Conservation (phyloP, 2,797 vertebrate genomes). For the Loriculus beryllinus region DNA sequence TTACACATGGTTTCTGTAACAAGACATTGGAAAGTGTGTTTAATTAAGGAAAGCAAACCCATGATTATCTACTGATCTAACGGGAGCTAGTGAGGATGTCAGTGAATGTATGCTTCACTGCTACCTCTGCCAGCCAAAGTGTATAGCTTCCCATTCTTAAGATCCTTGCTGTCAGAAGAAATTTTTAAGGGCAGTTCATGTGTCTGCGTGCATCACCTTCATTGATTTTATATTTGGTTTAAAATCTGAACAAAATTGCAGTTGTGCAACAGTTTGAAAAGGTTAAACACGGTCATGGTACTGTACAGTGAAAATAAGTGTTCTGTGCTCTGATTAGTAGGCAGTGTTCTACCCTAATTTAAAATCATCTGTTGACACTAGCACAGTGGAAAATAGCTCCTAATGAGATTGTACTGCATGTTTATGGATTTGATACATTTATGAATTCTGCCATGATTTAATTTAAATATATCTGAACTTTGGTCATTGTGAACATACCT, state of each 20-base stretch:
- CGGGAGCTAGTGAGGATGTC: background rate
- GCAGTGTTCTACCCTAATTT: background rate
- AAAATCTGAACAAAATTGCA: background rate
- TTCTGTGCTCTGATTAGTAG: background rate
- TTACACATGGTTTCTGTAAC: background rate
- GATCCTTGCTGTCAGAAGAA: background rate
- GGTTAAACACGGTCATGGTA: background rate
- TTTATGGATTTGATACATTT: background rate
- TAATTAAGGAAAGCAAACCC: background rate
- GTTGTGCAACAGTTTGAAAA: background rate
- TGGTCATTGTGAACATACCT: background rate
- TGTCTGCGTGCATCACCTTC: background rate
- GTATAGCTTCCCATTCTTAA: background rate
- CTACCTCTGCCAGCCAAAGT: background rate
- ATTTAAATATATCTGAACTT: background rate
- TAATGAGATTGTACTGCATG: background rate
- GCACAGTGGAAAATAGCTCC: background rate
- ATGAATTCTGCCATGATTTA: background rate
- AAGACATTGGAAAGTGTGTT: background rate
- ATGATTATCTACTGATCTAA: background rate
- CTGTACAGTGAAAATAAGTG: background rate
- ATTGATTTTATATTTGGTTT: background rate
- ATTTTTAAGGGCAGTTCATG: background rate
- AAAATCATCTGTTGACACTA: background rate
- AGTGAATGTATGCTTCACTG: background rate